These are phyloP conservation scores for Cebidichthys violaceus DNA, from an alignment of 2,113 vertebrate genomes.

Conservation along the genomic window DNA sequence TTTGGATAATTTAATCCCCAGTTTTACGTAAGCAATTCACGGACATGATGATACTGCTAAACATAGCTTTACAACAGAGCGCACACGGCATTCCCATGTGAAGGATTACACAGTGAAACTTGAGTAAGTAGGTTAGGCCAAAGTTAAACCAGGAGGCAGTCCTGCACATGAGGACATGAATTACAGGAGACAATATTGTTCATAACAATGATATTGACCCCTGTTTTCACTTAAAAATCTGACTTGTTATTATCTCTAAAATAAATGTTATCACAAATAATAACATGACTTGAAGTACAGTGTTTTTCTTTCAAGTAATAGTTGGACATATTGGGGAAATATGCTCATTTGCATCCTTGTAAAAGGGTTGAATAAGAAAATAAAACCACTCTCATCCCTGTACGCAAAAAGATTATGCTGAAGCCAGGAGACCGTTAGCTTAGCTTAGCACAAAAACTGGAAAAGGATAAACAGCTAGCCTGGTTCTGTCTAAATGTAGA, in stretches of 20 bases:
- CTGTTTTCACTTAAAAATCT: not conserved
- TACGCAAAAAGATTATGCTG: not conserved
- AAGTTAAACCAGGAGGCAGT: not conserved
- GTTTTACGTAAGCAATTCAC: not conserved
- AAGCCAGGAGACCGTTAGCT: not conserved
- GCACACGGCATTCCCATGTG: not conserved
- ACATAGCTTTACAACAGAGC: conserved; percentile 17
- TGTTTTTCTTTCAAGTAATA: not conserved
- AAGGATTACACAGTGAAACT: not conserved
- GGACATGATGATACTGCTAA: not conserved
- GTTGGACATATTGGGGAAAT: not conserved
- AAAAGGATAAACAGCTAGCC: not conserved
- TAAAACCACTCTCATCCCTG: not conserved
- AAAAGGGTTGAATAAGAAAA: not conserved
- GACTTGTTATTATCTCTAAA: not conserved
- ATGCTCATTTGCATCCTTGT: not conserved
- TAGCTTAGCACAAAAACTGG: not conserved
- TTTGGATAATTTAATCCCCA: not conserved
- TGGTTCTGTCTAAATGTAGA: not conserved
- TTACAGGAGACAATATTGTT: not conserved
- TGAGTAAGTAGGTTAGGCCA: not conserved
- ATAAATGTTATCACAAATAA: not conserved
- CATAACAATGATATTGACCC: not conserved
- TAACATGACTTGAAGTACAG: not conserved
- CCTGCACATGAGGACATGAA: not conserved